Percentiles rank a stretch among this genome's conserved stretches.
Evolutionary conservation across 2,888 invertebrate species (phyloP).

Genomic region (Muschampia plurimacula): DNA sequence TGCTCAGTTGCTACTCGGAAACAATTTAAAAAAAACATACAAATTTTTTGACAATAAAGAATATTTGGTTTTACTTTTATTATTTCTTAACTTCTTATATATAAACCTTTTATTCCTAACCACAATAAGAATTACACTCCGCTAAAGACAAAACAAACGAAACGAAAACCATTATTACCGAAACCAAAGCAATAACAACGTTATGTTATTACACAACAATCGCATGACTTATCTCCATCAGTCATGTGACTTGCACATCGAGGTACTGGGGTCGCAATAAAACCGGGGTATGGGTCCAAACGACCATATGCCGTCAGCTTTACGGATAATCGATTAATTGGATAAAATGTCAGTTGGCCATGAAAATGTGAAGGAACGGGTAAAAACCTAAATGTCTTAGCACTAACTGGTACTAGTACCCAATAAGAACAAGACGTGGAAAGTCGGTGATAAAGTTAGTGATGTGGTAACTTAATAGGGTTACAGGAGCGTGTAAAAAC

Average conservation of each 20-base stretch:
- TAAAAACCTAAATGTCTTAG: neutral
- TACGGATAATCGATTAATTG: constrained; percentile 20
- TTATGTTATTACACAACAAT: constrained; percentile 20
- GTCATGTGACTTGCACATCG: constrained; percentile 27
- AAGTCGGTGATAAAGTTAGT: no score
- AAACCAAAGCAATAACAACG: constrained; percentile 16
- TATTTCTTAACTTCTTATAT: no score
- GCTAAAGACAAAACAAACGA: neutral
- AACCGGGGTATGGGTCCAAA: neutral
- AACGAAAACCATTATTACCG: constrained; percentile 2
- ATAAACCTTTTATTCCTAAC: neutral
- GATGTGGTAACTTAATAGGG: no score
- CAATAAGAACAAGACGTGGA: no score
- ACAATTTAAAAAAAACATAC: no score
- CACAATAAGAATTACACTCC: neutral
- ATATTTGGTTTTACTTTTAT: no score
- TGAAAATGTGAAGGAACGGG: neutral
- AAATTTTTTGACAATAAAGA: no score
- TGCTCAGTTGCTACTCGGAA: no score
- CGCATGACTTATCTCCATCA: constrained; percentile 30
- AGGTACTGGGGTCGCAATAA: neutral
- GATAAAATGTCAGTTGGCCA: neutral
- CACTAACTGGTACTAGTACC: neutral
- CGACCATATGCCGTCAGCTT: constrained; percentile 20
- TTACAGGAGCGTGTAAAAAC: no score